Conservation (phyloP, 2,797 vertebrate genomes). For the Eremophila alpestris region DNA sequence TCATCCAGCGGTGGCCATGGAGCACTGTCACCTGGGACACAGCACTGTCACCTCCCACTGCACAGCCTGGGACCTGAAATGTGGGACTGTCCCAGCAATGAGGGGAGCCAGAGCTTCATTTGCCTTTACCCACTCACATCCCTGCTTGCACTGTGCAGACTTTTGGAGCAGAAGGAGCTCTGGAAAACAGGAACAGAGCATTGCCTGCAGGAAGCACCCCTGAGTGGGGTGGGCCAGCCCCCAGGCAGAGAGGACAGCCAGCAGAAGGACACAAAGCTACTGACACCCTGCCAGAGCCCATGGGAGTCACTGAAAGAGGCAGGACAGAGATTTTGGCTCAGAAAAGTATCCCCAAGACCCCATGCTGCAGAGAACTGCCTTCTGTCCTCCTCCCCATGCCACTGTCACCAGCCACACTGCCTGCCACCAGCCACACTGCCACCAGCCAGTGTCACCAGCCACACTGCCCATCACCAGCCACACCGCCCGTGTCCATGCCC, state of each 20-base stretch:
- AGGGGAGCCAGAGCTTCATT: fast-evolving
- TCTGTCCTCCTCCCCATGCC: not conserved
- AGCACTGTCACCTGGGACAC: not conserved
- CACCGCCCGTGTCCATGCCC: fast-evolving
- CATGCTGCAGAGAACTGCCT: not conserved
- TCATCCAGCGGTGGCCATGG: not conserved
- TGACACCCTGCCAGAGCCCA: not conserved
- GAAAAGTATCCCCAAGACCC: not conserved
- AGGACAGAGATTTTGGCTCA: not conserved
- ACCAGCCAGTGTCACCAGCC: not conserved
- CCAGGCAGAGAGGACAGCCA: not conserved
- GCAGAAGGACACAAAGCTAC: not conserved
- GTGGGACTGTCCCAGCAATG: not conserved
- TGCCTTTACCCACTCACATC: not conserved
- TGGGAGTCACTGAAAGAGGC: fast-evolving
- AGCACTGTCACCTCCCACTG: not conserved
- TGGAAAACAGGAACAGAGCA: fast-evolving
- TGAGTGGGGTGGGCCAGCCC: fast-evolving
- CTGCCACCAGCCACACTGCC: not conserved
- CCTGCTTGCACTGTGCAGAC: fast-evolving
- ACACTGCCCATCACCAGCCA: not conserved
- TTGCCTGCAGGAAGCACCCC: not conserved
- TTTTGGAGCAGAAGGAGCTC: not conserved
- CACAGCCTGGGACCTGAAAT: fast-evolving
- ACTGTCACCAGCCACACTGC: not conserved